Base-by-base conservation (phyloP, 2,888 invertebrate species). In the Tholera decimalis region DNA sequence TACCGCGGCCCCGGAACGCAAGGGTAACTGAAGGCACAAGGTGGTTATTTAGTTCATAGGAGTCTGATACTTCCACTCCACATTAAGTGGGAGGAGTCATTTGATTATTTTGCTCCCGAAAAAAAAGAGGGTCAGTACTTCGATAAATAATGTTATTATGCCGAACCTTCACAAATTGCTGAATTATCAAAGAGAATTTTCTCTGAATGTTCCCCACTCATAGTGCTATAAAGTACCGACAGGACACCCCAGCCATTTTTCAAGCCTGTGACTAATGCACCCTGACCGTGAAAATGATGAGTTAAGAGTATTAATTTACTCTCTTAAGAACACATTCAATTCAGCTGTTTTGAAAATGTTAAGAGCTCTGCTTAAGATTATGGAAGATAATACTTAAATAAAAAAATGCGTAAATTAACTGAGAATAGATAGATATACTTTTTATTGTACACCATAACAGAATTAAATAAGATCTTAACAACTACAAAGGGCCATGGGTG, bases 211-310 rank as follows among this genome's bases (percentile, higher is more conserved):
- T 33, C 18, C 15, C 54, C 15, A 41, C 26, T 11, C n/a, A 7
- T 39, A 61, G 35, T 71, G 64, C 43, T 58, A 62, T 78, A 54
- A 74, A 77, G 64, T 65, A 62, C 65, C 57, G 8, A 51, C 51
- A 35, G 33, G n/a, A 44, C 55, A 60, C 60, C 50, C 26, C 33
- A 44, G 33, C 28, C 37, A 60, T 72, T 72, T 69, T 67, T 65
- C 58, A 67, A 68, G 59, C 62, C 65, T 75, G 37, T 54, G 60
- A 64, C 68, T 78, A 78, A 68, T 72, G 67, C 62, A 61, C 51
- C 22, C 47, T 57, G 57, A 43, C 66, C 56, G 22, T 67, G 61
- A 59, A 67, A 67, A 56, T 78, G 46, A 75, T 68, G 64, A 67
- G 59, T 62, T 44, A 44, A 57, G 26, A 51, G 73, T 47, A 70